Evolutionary conservation across 2,113 vertebrate genomes (phyloP).

Genomic region (Anas platyrhynchos): DNA sequence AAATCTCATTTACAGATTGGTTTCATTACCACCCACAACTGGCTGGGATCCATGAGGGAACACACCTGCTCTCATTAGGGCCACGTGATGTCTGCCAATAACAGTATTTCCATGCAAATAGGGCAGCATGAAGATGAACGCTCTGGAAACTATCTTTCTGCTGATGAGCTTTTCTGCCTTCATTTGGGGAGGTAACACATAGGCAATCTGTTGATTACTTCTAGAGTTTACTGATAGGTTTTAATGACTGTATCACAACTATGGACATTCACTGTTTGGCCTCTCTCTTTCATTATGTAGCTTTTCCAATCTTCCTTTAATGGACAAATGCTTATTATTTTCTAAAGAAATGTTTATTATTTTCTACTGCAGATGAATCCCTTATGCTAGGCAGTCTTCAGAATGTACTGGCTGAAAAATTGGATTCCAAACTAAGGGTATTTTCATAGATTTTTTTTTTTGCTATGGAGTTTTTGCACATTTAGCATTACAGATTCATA

Average conservation of each 20-base stretch:
- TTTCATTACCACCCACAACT: constrained; percentile 83
- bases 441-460: neutral
- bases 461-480: neutral
- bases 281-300: neutral
- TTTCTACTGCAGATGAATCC: neutral
- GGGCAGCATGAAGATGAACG: constrained; percentile 51
- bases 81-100: constrained; percentile 64
- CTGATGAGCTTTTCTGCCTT: constrained; percentile 63
- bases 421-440: neutral
- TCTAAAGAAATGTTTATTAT: neutral
- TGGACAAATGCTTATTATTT: neutral
- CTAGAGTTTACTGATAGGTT: constrained; percentile 32
- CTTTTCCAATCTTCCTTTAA: neutral
- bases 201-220: constrained; percentile 65
- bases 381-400: neutral
- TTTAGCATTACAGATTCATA: neutral
- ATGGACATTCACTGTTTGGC: neutral
- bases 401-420: neutral
- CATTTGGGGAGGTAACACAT: constrained; percentile 43
- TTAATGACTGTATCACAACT: constrained; percentile 34
- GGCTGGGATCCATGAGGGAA: constrained; percentile 55
- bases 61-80: constrained; percentile 72
- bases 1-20: constrained; percentile 86
- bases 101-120: constrained; percentile 78
- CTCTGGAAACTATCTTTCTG: constrained; percentile 60